phyloP scores from a whole-genome alignment of 2,797 vertebrate genomes.

The Numenius phaeopus region DNA sequence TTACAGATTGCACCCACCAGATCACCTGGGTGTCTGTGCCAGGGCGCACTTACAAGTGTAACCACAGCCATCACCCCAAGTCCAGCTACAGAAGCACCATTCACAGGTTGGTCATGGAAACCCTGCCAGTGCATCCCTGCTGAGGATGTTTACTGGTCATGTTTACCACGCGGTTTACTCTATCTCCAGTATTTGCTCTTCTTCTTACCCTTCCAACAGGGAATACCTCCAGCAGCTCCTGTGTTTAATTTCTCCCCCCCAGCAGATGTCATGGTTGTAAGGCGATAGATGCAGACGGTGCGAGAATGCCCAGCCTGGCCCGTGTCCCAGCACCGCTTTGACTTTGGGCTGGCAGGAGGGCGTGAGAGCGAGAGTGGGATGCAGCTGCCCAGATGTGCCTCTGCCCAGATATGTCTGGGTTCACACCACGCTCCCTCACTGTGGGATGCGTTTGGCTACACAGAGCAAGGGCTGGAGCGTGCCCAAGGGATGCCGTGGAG shows the following conservation, averaged over 20 bases:
- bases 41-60: background rate
- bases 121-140: background rate
- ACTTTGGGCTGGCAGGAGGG: background rate
- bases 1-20: background rate
- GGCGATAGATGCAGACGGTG: background rate
- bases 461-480: background rate
- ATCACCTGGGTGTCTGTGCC: background rate
- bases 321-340: rapidly evolving
- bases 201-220: background rate
- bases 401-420: background rate
- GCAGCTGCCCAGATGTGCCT: background rate
- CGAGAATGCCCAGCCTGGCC: background rate
- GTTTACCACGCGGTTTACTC: background rate
- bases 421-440: background rate
- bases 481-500: background rate
- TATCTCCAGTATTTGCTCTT: background rate
- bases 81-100: background rate
- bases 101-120: background rate
- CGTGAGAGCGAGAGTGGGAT: rapidly evolving
- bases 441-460: background rate
- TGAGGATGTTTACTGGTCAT: background rate
- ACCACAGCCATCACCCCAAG: background rate
- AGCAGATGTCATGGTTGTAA: rapidly evolving
- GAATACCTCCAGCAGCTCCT: background rate
- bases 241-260: background rate